Conservation (phyloP, 2,888 invertebrate genomes). For the Phragmatobia fuliginosa region DNA sequence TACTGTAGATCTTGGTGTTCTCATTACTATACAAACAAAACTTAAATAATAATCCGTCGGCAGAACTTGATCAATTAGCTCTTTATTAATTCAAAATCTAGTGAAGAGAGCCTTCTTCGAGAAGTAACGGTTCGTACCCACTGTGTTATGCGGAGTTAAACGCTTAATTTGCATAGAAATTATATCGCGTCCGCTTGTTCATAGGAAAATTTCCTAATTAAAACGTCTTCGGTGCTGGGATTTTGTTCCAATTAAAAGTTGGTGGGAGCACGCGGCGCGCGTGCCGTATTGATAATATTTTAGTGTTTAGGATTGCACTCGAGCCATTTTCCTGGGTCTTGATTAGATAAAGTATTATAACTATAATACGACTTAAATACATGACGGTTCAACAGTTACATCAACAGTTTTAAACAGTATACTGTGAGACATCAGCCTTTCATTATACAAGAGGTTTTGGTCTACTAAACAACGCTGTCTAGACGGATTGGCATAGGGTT, state of each 20-base stretch:
- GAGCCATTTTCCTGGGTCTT: constrained; percentile 19
- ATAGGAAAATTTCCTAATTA: constrained; percentile 85
- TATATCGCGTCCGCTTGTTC: constrained; percentile 83
- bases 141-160: constrained; percentile 81
- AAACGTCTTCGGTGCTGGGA: constrained; percentile 82
- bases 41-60: constrained; percentile 36
- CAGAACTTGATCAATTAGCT: constrained; percentile 58
- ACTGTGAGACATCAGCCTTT: too few relatives aligned
- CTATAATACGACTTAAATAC: neutral
- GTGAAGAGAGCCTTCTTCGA: constrained; percentile 55
- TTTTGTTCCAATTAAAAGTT: constrained; percentile 86
- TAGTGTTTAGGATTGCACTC: constrained; percentile 30
- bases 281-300: constrained; percentile 65
- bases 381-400: too few relatives aligned
- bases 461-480: too few relatives aligned
- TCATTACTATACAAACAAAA: constrained; percentile 34
- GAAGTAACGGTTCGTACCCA: constrained; percentile 53
- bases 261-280: constrained; percentile 59
- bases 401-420: too few relatives aligned
- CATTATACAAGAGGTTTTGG: too few relatives aligned
- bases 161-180: constrained; percentile 85
- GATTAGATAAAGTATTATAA: neutral
- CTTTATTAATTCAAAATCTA: constrained; percentile 67
- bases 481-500: too few relatives aligned
- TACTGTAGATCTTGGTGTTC: constrained; percentile 5